Conservation (phyloP, 2,797 vertebrate genomes). For the Thripadectes ignobilis region DNA sequence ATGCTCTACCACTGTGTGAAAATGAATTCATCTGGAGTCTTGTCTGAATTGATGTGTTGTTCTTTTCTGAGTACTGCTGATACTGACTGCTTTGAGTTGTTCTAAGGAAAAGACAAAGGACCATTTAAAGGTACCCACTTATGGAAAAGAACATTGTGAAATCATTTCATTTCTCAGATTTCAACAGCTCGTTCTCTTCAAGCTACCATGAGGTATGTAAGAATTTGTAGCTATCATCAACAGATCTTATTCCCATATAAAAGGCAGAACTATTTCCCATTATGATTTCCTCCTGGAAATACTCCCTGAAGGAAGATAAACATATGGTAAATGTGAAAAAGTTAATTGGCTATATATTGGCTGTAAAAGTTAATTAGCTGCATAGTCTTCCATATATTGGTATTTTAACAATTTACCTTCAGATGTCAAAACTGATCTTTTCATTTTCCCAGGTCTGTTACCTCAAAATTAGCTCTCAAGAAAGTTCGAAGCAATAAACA, state of each 20-base stretch:
- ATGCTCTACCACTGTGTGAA: neutral
- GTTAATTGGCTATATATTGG: slow-evolving; percentile 70
- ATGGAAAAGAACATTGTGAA: neutral
- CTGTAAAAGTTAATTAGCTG: slow-evolving; percentile 71
- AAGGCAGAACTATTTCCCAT: slow-evolving; percentile 49
- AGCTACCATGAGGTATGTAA: neutral
- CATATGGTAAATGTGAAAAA: slow-evolving; percentile 73
- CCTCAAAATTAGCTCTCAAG: slow-evolving; percentile 32
- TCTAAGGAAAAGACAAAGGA: slow-evolving; percentile 14
- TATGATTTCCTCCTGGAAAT: slow-evolving; percentile 64
- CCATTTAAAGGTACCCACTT: neutral
- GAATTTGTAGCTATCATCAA: slow-evolving; percentile 51
- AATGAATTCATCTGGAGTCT: neutral
- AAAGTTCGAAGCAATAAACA: neutral
- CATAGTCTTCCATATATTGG: slow-evolving; percentile 52
- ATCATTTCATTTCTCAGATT: neutral
- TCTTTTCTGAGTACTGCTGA: neutral
- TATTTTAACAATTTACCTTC: slow-evolving; percentile 67
- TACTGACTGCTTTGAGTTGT: neutral
- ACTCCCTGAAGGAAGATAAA: slow-evolving; percentile 64
- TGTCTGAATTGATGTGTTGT: neutral
- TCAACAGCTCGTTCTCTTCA: neutral
- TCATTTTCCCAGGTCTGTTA: slow-evolving; percentile 33
- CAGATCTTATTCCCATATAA: slow-evolving; percentile 39
- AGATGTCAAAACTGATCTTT: slow-evolving; percentile 52